phyloP scores from a whole-genome alignment of 2,888 invertebrate genomes.

The Dynastes hyllus region DNA sequence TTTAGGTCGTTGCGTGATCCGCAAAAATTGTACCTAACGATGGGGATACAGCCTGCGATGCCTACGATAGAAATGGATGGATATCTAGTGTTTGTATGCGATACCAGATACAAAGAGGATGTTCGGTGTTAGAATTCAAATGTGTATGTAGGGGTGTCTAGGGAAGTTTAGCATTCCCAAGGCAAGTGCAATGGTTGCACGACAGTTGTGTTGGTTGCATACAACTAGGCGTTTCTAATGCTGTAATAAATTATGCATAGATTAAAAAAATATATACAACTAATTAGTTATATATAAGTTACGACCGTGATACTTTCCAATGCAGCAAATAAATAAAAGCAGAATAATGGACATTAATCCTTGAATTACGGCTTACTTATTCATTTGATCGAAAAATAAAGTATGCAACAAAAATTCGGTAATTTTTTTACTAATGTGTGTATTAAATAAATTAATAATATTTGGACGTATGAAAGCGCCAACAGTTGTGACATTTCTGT shows the following conservation, averaged over 20 bases:
- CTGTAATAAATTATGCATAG: background rate
- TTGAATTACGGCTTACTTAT: too few species aligned
- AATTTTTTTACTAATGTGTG: too few species aligned
- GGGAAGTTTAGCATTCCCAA: background rate
- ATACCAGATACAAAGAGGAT: background rate
- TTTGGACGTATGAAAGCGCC: too few species aligned
- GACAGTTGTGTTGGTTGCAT: conserved; percentile 23
- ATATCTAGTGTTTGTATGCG: background rate
- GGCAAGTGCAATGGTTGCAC: background rate
- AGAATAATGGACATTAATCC: too few species aligned
- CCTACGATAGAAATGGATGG: background rate
- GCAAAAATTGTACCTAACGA: background rate
- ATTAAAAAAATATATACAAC: too few species aligned
- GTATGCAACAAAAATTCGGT: too few species aligned
- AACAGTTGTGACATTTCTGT: too few species aligned
- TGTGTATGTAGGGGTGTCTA: background rate
- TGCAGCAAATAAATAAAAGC: too few species aligned
- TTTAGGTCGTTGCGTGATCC: background rate
- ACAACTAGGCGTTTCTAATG: background rate
- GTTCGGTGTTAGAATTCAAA: background rate
- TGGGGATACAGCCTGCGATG: background rate
- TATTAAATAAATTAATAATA: too few species aligned
- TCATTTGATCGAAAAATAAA: too few species aligned
- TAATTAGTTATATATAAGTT: too few species aligned
- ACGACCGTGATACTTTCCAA: too few species aligned